Evolutionary conservation across 2,113 vertebrate species (phyloP).

Genomic region (Psettodes erumei): DNA sequence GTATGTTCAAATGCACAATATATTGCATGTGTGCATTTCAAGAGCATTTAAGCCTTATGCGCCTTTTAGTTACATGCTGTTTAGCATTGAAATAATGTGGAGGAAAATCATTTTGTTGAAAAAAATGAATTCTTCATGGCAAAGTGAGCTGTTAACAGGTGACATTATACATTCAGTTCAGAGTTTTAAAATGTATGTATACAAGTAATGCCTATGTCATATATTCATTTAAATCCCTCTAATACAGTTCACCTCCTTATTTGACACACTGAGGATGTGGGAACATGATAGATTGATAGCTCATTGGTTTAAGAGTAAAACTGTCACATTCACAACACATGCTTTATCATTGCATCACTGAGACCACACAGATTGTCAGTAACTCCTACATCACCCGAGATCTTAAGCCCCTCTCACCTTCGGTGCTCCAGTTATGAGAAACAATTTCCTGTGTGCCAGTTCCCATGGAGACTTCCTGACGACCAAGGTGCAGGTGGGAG

Average conservation of each 20-base stretch:
- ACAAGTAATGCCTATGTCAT: not conserved
- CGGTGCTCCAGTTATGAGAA: constrained; percentile 58
- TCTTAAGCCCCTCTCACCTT: constrained; percentile 58
- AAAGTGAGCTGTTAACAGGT: constrained; percentile 1
- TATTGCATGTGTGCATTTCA: not conserved
- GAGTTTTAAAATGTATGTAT: not conserved
- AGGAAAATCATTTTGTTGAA: not conserved
- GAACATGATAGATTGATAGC: constrained; percentile 60
- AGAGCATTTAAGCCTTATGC: not conserved
- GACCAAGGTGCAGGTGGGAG: constrained; percentile 44
- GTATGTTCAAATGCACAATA: constrained; percentile 3
- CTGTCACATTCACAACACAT: constrained; percentile 29
- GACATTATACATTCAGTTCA: constrained; percentile 3
- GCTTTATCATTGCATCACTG: constrained; percentile 34
- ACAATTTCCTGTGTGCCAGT: constrained; percentile 67
- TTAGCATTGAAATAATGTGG: not conserved
- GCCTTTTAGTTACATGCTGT: not conserved
- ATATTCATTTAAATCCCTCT: constrained; percentile 3
- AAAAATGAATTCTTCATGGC: not conserved
- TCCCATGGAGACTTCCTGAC: constrained; percentile 72
- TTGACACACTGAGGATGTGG: constrained; percentile 59
- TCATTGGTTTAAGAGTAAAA: constrained; percentile 30
- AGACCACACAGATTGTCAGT: constrained; percentile 42
- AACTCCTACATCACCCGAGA: constrained; percentile 29
- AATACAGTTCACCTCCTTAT: constrained; percentile 25